A percentile compares a stretch with the other conserved stretches of the same genome.
phyloP scores from a whole-genome alignment of 1,140 invertebrate genomes.

The Eueides isabella region DNA sequence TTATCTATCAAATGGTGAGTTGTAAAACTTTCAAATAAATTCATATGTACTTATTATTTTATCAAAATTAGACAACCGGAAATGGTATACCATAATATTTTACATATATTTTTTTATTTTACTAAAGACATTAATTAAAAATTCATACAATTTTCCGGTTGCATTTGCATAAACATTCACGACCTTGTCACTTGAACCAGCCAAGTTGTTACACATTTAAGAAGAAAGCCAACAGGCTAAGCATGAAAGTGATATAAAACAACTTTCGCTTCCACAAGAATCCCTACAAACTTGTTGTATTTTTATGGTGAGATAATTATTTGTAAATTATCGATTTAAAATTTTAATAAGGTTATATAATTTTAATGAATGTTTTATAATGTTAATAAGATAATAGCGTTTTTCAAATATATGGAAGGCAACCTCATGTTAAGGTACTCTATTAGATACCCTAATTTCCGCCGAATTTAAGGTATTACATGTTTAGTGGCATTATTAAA shows the following conservation, averaged over 20 bases:
- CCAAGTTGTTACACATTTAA: constrained; percentile 36
- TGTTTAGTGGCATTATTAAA: too few species aligned
- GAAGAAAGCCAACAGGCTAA: constrained; percentile 65
- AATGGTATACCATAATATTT: neutral
- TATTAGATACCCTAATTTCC: too few species aligned
- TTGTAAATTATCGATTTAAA: neutral
- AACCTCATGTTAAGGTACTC: too few species aligned
- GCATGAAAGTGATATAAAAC: constrained; percentile 57
- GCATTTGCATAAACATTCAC: neutral
- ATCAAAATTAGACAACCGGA: too few species aligned
- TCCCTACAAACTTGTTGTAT: constrained; percentile 27
- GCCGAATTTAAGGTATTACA: too few species aligned
- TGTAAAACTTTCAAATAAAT: too few species aligned
- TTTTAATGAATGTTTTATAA: neutral
- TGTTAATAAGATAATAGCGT: too few species aligned
- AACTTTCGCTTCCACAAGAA: constrained; percentile 55
- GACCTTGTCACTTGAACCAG: constrained; percentile 37
- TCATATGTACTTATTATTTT: too few species aligned
- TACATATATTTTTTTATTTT: neutral
- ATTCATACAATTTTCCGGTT: neutral
- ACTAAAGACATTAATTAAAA: neutral
- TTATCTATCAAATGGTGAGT: too few species aligned
- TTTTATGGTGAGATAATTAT: constrained; percentile 14
- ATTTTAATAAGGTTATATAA: neutral
- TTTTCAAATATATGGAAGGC: too few species aligned